Evolutionary conservation across 2,113 vertebrate species (phyloP).

Genomic region (Nerophis ophidion): DNA sequence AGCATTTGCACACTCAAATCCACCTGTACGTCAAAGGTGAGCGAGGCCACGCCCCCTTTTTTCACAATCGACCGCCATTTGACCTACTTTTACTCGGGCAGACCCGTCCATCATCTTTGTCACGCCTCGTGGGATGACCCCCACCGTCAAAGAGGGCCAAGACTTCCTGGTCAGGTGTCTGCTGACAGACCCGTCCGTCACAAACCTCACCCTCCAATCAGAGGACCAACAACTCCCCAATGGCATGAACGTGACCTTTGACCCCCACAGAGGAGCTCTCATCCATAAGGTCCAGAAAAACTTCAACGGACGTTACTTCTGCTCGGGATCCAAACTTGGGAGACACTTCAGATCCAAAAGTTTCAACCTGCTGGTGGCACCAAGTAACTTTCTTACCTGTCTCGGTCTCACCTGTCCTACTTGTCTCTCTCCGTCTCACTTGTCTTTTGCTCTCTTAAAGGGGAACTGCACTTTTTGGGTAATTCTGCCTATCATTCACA

Average conservation of each 20-base stretch:
- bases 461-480: too few species aligned
- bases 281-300: conserved; percentile 57
- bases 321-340: conserved; percentile 58
- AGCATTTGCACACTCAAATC: conserved; percentile 42
- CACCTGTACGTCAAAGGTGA: conserved; percentile 66
- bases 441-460: not conserved
- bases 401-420: not conserved
- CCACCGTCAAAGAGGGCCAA: conserved; percentile 28
- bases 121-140: fast-evolving
- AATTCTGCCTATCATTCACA: too few species aligned
- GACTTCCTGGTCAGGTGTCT: conserved; percentile 56
- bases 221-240: conserved; percentile 3
- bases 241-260: conserved; percentile 53
- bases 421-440: not conserved
- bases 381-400: conserved; percentile 63
- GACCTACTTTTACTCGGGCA: not conserved
- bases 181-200: conserved; percentile 52
- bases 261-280: conserved; percentile 65
- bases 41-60: not conserved
- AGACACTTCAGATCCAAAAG: conserved; percentile 20
- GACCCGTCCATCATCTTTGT: conserved; percentile 35
- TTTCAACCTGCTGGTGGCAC: conserved; percentile 59
- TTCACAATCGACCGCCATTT: not conserved
- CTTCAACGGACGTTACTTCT: conserved; percentile 64
- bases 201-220: conserved; percentile 50